Base-by-base conservation (phyloP, 2,797 vertebrate species). In the Bovichtus variegatus region DNA sequence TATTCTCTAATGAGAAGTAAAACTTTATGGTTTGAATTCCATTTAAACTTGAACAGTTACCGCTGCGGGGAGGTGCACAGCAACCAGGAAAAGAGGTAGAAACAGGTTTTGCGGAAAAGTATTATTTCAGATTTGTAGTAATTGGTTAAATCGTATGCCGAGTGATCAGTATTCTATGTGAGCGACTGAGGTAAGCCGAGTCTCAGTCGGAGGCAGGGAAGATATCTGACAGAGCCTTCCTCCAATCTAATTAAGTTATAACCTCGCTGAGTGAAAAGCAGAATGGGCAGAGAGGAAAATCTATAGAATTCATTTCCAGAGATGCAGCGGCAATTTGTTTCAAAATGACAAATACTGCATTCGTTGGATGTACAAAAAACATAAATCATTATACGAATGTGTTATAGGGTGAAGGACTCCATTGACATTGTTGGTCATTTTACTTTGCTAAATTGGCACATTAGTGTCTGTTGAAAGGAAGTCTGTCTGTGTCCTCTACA, bases 241-340 rank as follows among this genome's bases (percentile, higher is more conserved):
- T 68, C 64, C 23, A 1, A 85, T 85, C 80, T 82, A 91, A 93
- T 92, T 88, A 89, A 89, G 87, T 83, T 86, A 90, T 83, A 90
- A 92, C 84, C 82, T 79, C 44, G 38, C 78, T 80, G 75, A 89
- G 83, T 86, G 70, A 84, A 80, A 84, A 74, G 41, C 82, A 58
- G 50, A 74, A 75, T 10, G 74, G 79, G 75, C 74, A 8, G 51
- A 38, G 59, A 62, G 51, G 63, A 84, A 91, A 93, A 93, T 92
- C 90, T 78, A 87, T 91, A 82, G 68, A 83, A 89, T 84, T 91
- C 49, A 92, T 92, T 91, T 90, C 69, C 77, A 78, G 79, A 81
- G 86, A 84, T 54, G 72, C 61, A 44, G 50, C 57, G 19, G 82
- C 86, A 85, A 89, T 91, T 92, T 91, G 82, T 86, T 84, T 86